Evolutionary conservation across 2,888 invertebrate species (phyloP).

Genomic region (Ochropleura leucogaster): DNA sequence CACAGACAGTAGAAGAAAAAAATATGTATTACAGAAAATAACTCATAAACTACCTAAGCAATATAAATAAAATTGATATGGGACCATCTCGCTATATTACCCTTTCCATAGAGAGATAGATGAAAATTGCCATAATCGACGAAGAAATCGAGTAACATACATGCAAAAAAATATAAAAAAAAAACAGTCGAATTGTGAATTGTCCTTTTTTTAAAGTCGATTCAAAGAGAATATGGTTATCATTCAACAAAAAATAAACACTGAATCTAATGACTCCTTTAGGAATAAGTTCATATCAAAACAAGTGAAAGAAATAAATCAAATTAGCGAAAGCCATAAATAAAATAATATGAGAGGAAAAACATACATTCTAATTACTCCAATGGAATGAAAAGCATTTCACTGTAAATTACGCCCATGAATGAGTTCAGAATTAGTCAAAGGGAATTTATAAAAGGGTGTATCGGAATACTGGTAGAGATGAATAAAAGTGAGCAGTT

Average conservation of each 20-base stretch:
- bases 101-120: too few species aligned
- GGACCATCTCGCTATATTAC: too few species aligned
- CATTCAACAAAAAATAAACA: neutral
- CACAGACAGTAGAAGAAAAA: too few species aligned
- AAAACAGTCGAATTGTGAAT: too few species aligned
- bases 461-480: constrained; percentile 43
- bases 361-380: constrained; percentile 50
- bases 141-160: too few species aligned
- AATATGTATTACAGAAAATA: too few species aligned
- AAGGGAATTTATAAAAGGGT: constrained; percentile 49
- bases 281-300: neutral
- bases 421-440: constrained; percentile 49
- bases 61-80: too few species aligned
- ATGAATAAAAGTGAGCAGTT: constrained; percentile 60
- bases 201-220: too few species aligned
- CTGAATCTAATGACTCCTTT: neutral
- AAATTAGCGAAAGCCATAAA: constrained; percentile 34
- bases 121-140: too few species aligned
- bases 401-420: constrained; percentile 49
- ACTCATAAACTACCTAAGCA: too few species aligned
- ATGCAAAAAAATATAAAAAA: too few species aligned
- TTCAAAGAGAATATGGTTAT: too few species aligned
- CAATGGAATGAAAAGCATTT: constrained; percentile 50
- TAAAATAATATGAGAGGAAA: constrained; percentile 34
- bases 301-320: constrained; percentile 19